Evolutionary conservation across 2,113 vertebrate genomes (phyloP).

Genomic region (Elgaria multicarinata): DNA sequence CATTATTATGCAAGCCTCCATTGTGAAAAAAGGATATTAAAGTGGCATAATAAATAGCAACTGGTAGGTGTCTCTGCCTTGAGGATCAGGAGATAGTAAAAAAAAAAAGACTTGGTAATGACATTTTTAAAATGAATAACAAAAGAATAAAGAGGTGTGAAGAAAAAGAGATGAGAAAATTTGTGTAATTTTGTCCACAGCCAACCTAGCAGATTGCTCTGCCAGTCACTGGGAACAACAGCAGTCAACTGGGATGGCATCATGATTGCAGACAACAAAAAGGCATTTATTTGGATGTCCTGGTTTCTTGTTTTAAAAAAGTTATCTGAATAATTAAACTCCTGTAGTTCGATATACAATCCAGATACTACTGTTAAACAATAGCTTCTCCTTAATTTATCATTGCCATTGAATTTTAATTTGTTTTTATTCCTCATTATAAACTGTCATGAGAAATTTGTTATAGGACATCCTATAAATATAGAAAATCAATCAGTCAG

Average conservation of each 20-base stretch:
- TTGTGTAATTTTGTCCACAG: conserved; percentile 38
- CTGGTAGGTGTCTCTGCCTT: conserved; percentile 20
- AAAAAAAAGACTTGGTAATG: conserved; percentile 24
- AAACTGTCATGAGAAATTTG: background rate
- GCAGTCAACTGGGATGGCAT: conserved; percentile 46
- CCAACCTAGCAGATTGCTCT: conserved; percentile 51
- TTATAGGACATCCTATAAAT: background rate
- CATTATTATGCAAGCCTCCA: background rate
- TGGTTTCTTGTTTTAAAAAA: background rate
- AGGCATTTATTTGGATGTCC: background rate
- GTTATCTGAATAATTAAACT: conserved; percentile 51
- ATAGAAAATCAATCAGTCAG: background rate
- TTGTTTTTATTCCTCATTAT: background rate
- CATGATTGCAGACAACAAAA: conserved; percentile 46
- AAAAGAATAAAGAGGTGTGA: conserved; percentile 31
- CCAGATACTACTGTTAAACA: conserved; percentile 4
- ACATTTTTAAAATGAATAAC: conserved; percentile 41
- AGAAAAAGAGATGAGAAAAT: conserved; percentile 43
- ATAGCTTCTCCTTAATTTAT: background rate
- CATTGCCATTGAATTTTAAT: background rate
- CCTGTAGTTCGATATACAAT: conserved; percentile 39
- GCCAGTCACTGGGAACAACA: conserved; percentile 56
- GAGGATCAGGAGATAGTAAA: background rate
- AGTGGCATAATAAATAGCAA: conserved; percentile 2
- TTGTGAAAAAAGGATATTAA: background rate